Percentiles rank a stretch among this genome's conserved stretches.
Evolutionary conservation across 2,888 invertebrate species (phyloP).

Genomic region (Tachystola acroxantha): DNA sequence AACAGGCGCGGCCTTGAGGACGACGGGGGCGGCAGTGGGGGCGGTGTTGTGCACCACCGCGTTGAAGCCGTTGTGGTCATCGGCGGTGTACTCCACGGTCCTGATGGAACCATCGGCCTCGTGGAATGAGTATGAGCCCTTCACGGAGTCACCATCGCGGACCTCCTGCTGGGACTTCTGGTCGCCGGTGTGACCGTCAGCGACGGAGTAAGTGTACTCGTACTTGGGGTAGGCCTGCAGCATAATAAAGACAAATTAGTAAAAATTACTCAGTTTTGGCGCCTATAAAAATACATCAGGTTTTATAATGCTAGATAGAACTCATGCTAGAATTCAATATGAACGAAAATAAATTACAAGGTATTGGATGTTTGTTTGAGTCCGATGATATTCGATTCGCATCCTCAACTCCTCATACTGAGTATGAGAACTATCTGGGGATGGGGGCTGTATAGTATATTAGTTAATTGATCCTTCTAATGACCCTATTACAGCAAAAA

Average conservation of each 20-base stretch:
- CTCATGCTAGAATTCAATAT: too few species aligned
- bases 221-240: conserved; percentile 61
- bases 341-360: too few species aligned
- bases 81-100: conserved; percentile 75
- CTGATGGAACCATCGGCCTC: conserved; percentile 77
- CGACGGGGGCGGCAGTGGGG: conserved; percentile 36
- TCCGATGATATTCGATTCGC: too few species aligned
- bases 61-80: conserved; percentile 71
- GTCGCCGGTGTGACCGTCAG: conserved; percentile 77
- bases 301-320: too few species aligned
- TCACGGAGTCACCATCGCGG: conserved; percentile 74
- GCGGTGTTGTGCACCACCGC: conserved; percentile 55
- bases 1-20: conserved; percentile 29
- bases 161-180: conserved; percentile 74
- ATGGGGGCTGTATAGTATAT: too few species aligned
- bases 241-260: not conserved
- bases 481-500: too few species aligned
- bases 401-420: too few species aligned
- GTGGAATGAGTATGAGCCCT: conserved; percentile 73
- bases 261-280: too few species aligned
- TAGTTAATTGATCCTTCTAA: too few species aligned
- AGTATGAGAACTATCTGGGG: too few species aligned
- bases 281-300: too few species aligned
- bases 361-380: too few species aligned
- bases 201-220: conserved; percentile 75